Conservation (phyloP, 1,140 invertebrate species). For the Melipona quadrifasciata region DNA sequence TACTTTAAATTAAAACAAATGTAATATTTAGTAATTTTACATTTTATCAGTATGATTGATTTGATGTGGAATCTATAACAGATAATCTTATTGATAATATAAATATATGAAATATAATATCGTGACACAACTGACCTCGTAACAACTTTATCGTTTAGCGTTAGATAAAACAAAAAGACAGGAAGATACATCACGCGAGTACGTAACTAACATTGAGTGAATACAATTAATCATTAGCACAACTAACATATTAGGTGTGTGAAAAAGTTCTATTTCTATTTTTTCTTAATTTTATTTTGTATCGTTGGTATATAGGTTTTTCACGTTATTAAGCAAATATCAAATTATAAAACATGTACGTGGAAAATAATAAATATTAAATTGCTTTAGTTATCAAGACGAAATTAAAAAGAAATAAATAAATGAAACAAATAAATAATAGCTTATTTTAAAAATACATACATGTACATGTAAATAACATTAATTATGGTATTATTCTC, state of each 20-base stretch:
- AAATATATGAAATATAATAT: slow-evolving; percentile 20
- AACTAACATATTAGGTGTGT: slow-evolving; percentile 21
- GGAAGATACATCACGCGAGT: slow-evolving; percentile 37
- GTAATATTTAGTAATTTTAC: neutral
- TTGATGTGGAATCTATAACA: slow-evolving; percentile 21
- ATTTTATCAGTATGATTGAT: slow-evolving; percentile 30
- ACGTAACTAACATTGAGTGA: slow-evolving; percentile 33
- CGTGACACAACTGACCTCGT: slow-evolving; percentile 49
- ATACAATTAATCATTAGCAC: slow-evolving; percentile 26
- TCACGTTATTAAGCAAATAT: neutral
- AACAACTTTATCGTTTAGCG: slow-evolving; percentile 43
- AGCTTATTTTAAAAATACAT: neutral
- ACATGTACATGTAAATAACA: neutral
- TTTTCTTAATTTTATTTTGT: neutral
- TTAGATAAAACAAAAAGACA: slow-evolving; percentile 42
- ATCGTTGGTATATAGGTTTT: neutral
- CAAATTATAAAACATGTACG: neutral
- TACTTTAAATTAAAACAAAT: neutral
- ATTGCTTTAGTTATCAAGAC: neutral
- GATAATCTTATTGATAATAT: neutral
- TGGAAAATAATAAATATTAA: neutral
- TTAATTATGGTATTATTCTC: neutral
- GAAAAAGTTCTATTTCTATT: neutral
- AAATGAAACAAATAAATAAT: neutral
- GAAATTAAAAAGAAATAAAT: neutral